Base-by-base conservation (phyloP, 37 sponge, comb jelly and placozoan genomes). In the Tethya wilhelma region DNA sequence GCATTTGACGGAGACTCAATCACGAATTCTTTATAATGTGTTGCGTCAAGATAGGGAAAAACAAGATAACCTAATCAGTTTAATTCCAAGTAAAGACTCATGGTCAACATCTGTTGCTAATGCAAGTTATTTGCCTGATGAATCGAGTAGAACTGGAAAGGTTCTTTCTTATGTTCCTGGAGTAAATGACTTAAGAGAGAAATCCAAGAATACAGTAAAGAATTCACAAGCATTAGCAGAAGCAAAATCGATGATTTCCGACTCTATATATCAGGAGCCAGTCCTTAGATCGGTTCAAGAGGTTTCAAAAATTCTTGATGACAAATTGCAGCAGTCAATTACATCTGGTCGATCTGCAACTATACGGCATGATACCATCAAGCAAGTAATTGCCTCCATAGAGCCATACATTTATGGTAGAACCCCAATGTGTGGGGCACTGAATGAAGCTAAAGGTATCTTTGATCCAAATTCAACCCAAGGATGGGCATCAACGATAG, bases 351-450 rank as follows among this genome's bases (percentile, higher is more conserved):
- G 75, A 20, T 69, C 22, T n/a, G n/a, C n/a, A n/a, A n/a, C n/a
- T n/a, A n/a, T n/a, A n/a, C n/a, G n/a, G n/a, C 83, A 81, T 39
- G 62, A 28, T n/a, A 44, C 57, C 25, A 64, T 83, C 46, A 66
- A 73, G 44, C 40, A 76, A 8, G 20, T 75, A 5, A 4, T 83
- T 58, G 75, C 75, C 8, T 34, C 46, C 30, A 83, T 83, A 53
- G 40, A 62, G 39, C 84, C 84, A 31, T 83, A 76, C 68, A 83
- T 83, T 32, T 83, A 45, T 64, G 84, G 84, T 49, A 1, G 67
- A 2, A 83, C 84, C 14, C 84, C 84, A 75, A 83, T 83, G 84
- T 62, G 65, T 41, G 76, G 40, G 57, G 84, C 84, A 75, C 28
- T 82, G 33, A 8, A 56, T 11, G 74, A 82, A 32, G 83, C 64